Evolutionary conservation across 1,140 invertebrate species (phyloP), one percentile per base, ranked within the genome.

Genomic region (Magallana ariakensis): DNA sequence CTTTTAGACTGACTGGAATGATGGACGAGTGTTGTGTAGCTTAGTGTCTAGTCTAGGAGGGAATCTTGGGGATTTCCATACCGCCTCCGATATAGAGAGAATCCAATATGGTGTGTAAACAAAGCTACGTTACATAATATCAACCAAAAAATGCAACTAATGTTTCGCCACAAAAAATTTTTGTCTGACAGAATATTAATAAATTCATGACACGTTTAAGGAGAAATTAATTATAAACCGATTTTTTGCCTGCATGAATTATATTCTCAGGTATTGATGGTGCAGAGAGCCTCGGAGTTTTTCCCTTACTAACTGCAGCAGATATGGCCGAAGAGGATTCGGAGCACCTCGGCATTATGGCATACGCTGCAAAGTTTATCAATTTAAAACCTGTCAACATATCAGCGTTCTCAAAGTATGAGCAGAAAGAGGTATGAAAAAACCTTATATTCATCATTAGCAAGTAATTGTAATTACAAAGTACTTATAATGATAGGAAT

Each of bases 341-440:
- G 3, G 98, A 99, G 94, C 98, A 99, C 95, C 95, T 99, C 88
- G 98, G 97, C 10, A 97, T 99, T 88, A 99, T 99, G 98, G 97
- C 98, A 5, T 99, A 98, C 94, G 97, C 97, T 0, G 97, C 98
- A 0, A 96, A 97, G 93, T 98, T 97, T 94, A 97, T 98, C 90
- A 97, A 97, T 96, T 96, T 98, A 22, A 96, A 97, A 80, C 97
- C 97, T 87, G 66, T 46, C 19, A 19, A 55, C 15, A 84, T 84
- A 56, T 58, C 82, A 56, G 82, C 55, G 19, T 84, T 84, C 22
- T 56, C 55, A 56, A 58, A 57, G 26, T 84, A 84, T 60, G 82
- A 60, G 26, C 82, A 57, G 55, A 60, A 84, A 56, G n/a, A 84
- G 82, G 82, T 84, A 84, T 55, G 33, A n/a, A 9, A 60, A n/a